Conservation (phyloP, 2,888 invertebrate genomes). For the Monopis laevigella region DNA sequence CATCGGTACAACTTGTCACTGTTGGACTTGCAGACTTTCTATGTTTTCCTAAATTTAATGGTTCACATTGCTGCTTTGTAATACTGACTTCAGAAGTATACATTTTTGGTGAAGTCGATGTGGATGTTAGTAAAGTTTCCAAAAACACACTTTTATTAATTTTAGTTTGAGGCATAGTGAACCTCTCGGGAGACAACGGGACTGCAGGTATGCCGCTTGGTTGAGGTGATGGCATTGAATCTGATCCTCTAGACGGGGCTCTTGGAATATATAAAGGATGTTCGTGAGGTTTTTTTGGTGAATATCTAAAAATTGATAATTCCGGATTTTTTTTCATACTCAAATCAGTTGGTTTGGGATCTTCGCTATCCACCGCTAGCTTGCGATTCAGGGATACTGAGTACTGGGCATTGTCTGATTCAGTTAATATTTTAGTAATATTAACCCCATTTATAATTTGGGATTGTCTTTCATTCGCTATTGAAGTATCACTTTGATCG, state of each 20-base stretch:
- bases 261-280: not conserved
- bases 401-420: too few relatives aligned
- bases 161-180: constrained; percentile 55
- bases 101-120: constrained; percentile 67
- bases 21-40: constrained; percentile 76
- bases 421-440: too few relatives aligned
- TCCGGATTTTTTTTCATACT: too few relatives aligned
- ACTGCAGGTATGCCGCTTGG: constrained; percentile 77
- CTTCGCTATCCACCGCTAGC: too few relatives aligned
- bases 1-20: constrained; percentile 78
- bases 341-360: too few relatives aligned
- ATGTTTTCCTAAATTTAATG: constrained; percentile 74
- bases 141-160: constrained; percentile 66
- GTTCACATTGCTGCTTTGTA: constrained; percentile 70
- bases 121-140: constrained; percentile 71
- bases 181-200: constrained; percentile 74
- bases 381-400: too few relatives aligned
- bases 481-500: too few relatives aligned
- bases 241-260: constrained; percentile 74
- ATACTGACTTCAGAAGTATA: constrained; percentile 66
- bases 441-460: too few relatives aligned
- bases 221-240: constrained; percentile 77
- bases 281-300: not conserved
- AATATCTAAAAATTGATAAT: too few relatives aligned
- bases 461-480: too few relatives aligned